Conservation (phyloP, 1,140 invertebrate species). For the Heliothis subflexa region DNA sequence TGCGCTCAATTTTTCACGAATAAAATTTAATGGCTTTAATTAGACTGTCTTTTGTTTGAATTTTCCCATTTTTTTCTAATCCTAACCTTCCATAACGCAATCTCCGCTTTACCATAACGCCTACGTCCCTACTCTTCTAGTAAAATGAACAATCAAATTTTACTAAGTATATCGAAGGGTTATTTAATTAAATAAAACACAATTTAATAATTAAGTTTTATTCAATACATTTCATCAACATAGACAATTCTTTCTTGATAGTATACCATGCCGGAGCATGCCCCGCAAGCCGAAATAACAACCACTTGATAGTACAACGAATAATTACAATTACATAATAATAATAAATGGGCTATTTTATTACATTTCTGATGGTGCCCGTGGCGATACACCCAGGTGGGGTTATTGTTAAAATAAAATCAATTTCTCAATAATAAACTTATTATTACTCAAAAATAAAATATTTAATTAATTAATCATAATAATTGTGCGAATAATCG, state of each 20-base stretch:
- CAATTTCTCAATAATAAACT: slow-evolving; percentile 29
- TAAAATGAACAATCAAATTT: too few relatives aligned
- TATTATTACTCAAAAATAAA: slow-evolving; percentile 43
- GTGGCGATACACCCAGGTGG: slow-evolving; percentile 32
- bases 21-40: slow-evolving; percentile 77
- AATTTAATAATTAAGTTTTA: slow-evolving; percentile 44
- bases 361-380: slow-evolving; percentile 25
- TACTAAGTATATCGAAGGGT: background rate
- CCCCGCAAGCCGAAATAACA: background rate
- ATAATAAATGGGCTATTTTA: slow-evolving; percentile 18
- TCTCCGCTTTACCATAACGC: background rate
- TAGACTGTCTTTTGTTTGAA: slow-evolving; percentile 49
- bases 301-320: slow-evolving; percentile 2
- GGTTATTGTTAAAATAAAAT: slow-evolving; percentile 15
- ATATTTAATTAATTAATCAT: slow-evolving; percentile 41
- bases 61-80: background rate
- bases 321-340: slow-evolving; percentile 27
- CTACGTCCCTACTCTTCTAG: too few relatives aligned
- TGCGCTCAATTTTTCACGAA: slow-evolving; percentile 79
- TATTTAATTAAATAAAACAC: slow-evolving; percentile 14
- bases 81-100: background rate
- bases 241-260: slow-evolving; percentile 39
- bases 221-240: slow-evolving; percentile 47
- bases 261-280: background rate
- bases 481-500: slow-evolving; percentile 55